Percentiles rank a stretch among this genome's conserved stretches.
Conservation (phyloP, 1,140 invertebrate genomes). For the Tenebrio molitor region DNA sequence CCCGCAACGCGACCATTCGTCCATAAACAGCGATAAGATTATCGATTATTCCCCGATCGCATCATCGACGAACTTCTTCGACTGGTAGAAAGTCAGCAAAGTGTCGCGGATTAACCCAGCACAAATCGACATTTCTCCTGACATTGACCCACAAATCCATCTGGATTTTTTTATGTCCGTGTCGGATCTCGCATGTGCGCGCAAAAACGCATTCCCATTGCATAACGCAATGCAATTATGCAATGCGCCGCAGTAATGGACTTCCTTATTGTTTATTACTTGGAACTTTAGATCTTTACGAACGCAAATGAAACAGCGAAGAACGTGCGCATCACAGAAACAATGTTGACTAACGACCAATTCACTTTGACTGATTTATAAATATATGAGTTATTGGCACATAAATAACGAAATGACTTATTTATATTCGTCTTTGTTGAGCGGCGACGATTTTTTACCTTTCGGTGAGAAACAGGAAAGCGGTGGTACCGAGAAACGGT, state of each 20-base stretch:
- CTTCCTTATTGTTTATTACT: conserved; percentile 51
- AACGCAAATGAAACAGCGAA: conserved; percentile 47
- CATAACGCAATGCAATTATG: conserved; percentile 29
- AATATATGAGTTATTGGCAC: conserved; percentile 56
- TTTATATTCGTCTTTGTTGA: conserved; percentile 55
- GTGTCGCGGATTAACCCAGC: conserved; percentile 18
- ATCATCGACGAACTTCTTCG: too few species aligned
- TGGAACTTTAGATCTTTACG: conserved; percentile 46
- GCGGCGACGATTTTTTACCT: conserved; percentile 7
- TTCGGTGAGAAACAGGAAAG: neutral
- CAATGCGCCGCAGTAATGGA: conserved; percentile 43
- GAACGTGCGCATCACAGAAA: conserved; percentile 59
- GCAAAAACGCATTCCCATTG: neutral
- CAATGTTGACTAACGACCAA: conserved; percentile 60
- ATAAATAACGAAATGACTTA: conserved; percentile 57
- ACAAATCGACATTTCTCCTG: conserved; percentile 22
- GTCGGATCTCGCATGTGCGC: neutral
- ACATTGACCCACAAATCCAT: conserved; percentile 6
- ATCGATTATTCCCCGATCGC: conserved; percentile 10
- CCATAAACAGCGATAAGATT: neutral
- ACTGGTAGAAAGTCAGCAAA: too few species aligned
- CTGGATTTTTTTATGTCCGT: neutral
- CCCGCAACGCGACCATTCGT: neutral
- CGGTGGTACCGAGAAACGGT: too few species aligned
- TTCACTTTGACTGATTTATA: conserved; percentile 60